phyloP scores from a whole-genome alignment of 2,113 vertebrate genomes.

The Ailuropoda melanoleuca region DNA sequence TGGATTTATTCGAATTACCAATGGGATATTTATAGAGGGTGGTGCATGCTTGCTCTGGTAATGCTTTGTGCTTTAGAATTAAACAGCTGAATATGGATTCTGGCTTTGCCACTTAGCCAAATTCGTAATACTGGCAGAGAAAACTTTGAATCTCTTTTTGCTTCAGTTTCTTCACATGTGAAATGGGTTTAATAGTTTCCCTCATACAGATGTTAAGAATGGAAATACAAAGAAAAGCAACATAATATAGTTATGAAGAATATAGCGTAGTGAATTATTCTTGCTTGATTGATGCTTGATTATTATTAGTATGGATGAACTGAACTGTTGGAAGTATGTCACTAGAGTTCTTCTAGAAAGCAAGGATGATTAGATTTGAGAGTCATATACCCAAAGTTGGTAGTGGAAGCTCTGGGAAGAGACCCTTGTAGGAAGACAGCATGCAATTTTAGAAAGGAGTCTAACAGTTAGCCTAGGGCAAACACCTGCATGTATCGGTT shows the following conservation, averaged over 20 bases:
- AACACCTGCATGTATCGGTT: not conserved
- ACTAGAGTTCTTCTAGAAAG: constrained; percentile 31
- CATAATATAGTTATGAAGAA: not conserved
- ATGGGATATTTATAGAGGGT: not conserved
- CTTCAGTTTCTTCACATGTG: constrained; percentile 16
- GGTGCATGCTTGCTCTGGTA: not conserved
- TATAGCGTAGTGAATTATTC: not conserved
- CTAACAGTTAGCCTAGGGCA: not conserved
- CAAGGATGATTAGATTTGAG: not conserved
- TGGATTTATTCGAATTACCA: constrained; percentile 37
- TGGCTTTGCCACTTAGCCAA: not conserved
- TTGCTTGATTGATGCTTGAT: not conserved
- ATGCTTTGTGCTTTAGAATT: not conserved
- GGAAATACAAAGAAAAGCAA: constrained; percentile 36
- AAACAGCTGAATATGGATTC: constrained; percentile 9
- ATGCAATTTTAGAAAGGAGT: not conserved
- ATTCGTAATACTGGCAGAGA: not conserved
- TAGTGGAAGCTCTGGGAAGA: not conserved
- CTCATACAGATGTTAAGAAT: not conserved
- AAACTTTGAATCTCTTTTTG: not conserved
- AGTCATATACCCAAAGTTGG: not conserved
- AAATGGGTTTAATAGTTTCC: constrained; percentile 27
- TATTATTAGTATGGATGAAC: constrained; percentile 14
- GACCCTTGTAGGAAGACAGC: not conserved
- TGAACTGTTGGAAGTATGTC: not conserved